Base-by-base conservation (phyloP, 2,888 invertebrate species). In the Zaprionus bogoriensis region DNA sequence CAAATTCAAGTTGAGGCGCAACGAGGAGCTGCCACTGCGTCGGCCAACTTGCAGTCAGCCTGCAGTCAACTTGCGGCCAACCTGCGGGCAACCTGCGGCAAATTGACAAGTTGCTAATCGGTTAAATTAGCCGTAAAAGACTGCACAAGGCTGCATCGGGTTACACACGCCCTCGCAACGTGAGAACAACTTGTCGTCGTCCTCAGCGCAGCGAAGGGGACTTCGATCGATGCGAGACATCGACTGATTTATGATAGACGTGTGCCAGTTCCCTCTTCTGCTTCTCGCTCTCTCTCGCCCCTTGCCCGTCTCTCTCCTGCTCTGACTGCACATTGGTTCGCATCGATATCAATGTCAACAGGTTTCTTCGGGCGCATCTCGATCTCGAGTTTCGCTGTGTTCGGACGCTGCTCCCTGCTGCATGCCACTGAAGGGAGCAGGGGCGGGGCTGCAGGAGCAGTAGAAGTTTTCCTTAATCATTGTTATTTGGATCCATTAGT, bases 101-200 rank as follows among this genome's bases (percentile, higher is more conserved):
- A 14, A 47, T 63, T 45, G 80, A 67, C 76, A 70, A 68, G 57
- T 66, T 73, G 80, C 78, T 87, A 87, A 87, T 86, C 86, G 86
- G 84, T 86, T 87, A 86, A 86, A 86, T 86, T 86, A 86, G 84
- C 82, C 86, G 54, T 86, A 64, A 87, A 85, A 82, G 82, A 81
- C 83, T 84, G 67, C 69, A 74, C 66, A 67, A 69, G 65, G 60
- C n/a, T n/a, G n/a, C 61, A 76, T 81, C 80, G 69, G 66, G 74
- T 85, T 85, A 68, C 86, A 38, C 48, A 85, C 83, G 58, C 83
- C 86, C 83, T 83, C 83, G 86, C 83, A 81, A 79, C 66, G 78
- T 78, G 81, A 81, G 74, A 80, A 80, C 67, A 20, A n/a, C n/a
- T n/a, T 36, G 57, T 44, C 20, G 48, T 22, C 28, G 42, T 19